These are phyloP conservation scores for Heliconius aoede DNA, from an alignment of 2,888 invertebrate species.

Conservation along the genomic window DNA sequence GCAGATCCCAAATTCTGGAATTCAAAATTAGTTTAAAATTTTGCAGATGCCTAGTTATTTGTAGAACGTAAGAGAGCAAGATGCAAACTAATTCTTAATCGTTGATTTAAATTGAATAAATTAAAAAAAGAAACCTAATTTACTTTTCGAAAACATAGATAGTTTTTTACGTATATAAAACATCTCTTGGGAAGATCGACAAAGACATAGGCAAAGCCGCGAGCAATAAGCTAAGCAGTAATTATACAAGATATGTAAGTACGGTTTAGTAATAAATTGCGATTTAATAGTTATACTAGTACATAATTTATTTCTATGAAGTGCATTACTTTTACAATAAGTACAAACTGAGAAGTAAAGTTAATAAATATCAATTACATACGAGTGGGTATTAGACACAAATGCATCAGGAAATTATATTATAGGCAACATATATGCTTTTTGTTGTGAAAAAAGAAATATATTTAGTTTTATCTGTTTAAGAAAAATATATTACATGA, in stretches of 20 bases:
- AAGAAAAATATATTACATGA: not conserved
- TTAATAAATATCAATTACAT: constrained; percentile 1
- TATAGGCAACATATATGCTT: too few relatives aligned
- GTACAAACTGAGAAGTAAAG: constrained; percentile 9
- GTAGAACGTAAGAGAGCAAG: too few relatives aligned
- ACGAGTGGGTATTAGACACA: not conserved
- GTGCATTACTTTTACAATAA: constrained; percentile 8
- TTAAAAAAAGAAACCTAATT: too few relatives aligned
- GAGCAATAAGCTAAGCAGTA: not conserved
- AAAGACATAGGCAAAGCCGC: not conserved
- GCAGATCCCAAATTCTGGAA: not conserved
- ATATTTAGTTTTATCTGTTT: not conserved
- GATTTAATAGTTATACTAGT: constrained; percentile 7
- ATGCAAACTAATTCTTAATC: too few relatives aligned
- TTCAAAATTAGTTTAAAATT: not conserved
- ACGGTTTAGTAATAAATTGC: not conserved
- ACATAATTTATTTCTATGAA: constrained; percentile 13
- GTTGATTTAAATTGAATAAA: too few relatives aligned
- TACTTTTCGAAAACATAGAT: not conserved
- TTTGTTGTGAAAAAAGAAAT: not conserved
- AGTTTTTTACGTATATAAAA: not conserved
- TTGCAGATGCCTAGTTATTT: not conserved
- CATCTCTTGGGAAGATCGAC: not conserved
- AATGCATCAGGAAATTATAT: not conserved
- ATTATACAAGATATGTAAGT: not conserved